These are phyloP conservation scores for Lasioglossum lativentre DNA, from an alignment of 2,888 invertebrate genomes.

Conservation along the genomic window DNA sequence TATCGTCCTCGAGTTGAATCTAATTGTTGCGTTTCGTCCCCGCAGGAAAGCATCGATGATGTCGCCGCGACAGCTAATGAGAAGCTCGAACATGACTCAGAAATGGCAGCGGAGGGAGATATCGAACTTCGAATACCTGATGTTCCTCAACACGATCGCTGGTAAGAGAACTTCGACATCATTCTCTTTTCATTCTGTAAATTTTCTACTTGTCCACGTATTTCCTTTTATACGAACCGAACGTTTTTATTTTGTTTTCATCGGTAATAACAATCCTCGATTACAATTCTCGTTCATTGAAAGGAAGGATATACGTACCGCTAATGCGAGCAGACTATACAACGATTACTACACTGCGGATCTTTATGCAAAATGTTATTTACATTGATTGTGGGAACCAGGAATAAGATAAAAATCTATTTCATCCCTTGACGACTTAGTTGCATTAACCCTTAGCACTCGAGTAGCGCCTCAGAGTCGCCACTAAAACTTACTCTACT, in stretches of 20 bases:
- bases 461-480: too few relatives aligned
- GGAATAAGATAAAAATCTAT: too few relatives aligned
- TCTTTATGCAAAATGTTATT: too few relatives aligned
- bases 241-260: too few relatives aligned
- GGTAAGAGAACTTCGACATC: slow-evolving; percentile 87
- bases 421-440: too few relatives aligned
- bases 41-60: slow-evolving; percentile 97
- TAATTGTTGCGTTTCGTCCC: slow-evolving; percentile 51
- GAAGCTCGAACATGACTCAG: slow-evolving; percentile 99
- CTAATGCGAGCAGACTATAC: background rate
- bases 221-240: too few relatives aligned
- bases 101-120: slow-evolving; percentile 99
- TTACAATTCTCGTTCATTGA: background rate
- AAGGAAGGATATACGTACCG: background rate
- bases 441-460: too few relatives aligned
- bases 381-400: too few relatives aligned
- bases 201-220: background rate
- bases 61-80: slow-evolving; percentile 99
- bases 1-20: background rate
- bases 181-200: background rate
- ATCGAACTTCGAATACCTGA: slow-evolving; percentile 99
- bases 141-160: slow-evolving; percentile 99
- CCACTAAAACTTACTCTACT: too few relatives aligned
- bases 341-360: too few relatives aligned
- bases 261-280: background rate